Base-by-base conservation (phyloP, 2,113 vertebrate species). In the Urocynchramus pylzowi region DNA sequence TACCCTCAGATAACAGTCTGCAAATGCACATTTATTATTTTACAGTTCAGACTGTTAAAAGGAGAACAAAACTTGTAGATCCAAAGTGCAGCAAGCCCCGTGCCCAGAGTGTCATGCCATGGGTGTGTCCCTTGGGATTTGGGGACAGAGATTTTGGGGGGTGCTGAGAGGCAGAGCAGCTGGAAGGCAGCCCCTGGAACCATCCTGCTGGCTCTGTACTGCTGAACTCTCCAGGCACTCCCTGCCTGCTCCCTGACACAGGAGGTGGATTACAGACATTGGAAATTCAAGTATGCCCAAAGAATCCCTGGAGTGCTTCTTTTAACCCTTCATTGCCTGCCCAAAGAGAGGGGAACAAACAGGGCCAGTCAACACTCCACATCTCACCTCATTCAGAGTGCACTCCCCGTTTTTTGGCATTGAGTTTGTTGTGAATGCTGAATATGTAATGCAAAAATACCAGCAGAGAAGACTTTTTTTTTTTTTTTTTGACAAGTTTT, bases 1-100 rank as follows among this genome's bases (percentile, higher is more conserved):
- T 79, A 86, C 93, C 95, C 26, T 24, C 81, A 85, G 94, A 73
- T 94, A 79, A 87, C 74, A n/a, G 33, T 67, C 67, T 94, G 96
- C 87, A 95, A 96, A 24, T 3, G 65, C 41, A 37, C 41, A 50
- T n/a, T 77, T 82, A 84, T 96, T 53, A 77, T 94, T 41, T 44
- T 54, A 84, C 80, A 64, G 79, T 84, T 91, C 86, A 69, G 64
- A 59, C 74, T 8, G 11, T 35, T n/a, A 53, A 83, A 75, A 91
- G 60, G 80, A 81, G 81, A 87, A 79, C 85, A 67, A 52, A 90
- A 91, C 90, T 78, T 60, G 65, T 8, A 57, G 93, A 70, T 50
- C 76, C 87, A 6, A 20, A 59, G 54, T 7, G 15, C 54, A 52
- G 60, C 78, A 23, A 33, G 69, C 5, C 5, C 27, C 68, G 20